Conservation (phyloP, 2,113 vertebrate species). For the Labrus mixtus region DNA sequence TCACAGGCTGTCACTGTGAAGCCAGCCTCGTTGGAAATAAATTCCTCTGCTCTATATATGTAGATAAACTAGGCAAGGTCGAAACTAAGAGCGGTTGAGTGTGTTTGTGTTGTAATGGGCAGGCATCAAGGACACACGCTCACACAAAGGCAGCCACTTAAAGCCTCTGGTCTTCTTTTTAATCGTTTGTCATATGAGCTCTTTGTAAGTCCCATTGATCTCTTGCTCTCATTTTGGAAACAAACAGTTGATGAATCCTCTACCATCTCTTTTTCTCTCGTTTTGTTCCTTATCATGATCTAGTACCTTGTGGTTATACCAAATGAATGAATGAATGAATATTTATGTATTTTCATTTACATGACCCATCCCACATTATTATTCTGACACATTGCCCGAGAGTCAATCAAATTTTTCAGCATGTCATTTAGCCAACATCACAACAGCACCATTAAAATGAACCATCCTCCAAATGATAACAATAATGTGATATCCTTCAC, state of each 20-base stretch:
- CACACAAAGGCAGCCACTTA: slow-evolving; percentile 15
- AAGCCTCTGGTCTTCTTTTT: slow-evolving; percentile 46
- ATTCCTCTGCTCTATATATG: slow-evolving; percentile 46
- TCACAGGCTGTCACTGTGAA: slow-evolving; percentile 2
- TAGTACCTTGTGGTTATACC: not conserved
- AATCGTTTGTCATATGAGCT: slow-evolving; percentile 53
- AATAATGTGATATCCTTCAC: no score
- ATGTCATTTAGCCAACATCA: no score
- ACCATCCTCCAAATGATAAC: no score
- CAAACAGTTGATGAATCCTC: not conserved
- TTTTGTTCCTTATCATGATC: not conserved
- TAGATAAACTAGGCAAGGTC: slow-evolving; percentile 44
- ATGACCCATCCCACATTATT: no score
- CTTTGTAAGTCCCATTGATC: slow-evolving; percentile 56
- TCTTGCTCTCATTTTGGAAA: slow-evolving; percentile 39
- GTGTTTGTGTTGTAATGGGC: slow-evolving; percentile 26
- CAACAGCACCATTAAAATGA: no score
- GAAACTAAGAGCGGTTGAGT: slow-evolving; percentile 41
- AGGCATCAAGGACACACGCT: slow-evolving; percentile 55
- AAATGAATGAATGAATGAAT: no score
- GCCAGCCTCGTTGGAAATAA: not conserved
- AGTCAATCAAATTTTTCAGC: no score
- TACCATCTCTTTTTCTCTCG: not conserved
- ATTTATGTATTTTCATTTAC: no score
- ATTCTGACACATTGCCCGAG: no score